Base-by-base conservation (phyloP, 2,113 vertebrate genomes). In the Recurvirostra avosetta region DNA sequence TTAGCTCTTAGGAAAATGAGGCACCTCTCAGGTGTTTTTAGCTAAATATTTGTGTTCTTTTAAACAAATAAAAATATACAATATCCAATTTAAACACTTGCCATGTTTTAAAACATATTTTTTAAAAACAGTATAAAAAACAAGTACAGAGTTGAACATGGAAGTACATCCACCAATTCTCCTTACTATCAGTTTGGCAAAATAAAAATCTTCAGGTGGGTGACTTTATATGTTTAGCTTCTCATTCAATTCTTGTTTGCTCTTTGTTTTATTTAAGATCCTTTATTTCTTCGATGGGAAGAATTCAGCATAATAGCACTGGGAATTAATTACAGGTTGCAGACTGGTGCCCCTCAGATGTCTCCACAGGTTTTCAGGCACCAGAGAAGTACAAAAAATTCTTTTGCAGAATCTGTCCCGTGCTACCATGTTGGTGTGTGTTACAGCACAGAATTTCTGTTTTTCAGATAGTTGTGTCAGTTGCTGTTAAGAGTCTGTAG, bases 261-360 rank as follows among this genome's bases (percentile, higher is more conserved):
- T 62, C 32, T 82, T 91, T 93, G 80, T 76, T 92, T 91, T 76
- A 90, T 90, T 93, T 91, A 77, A 77, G 50, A n/a, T 41, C 38
- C 26, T 84, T 67, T 87, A 67, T 88, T 78, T 88, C 40, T 70
- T 74, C 50, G 58, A 40, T 84, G 56, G 56, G 91, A 84, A 59
- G 17, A 76, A 76, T 73, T 80, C 34, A 70, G 12, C 58, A 32
- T 89, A 86, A 45, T 4, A 76, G 34, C 59, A 14, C 22, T 78
- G 47, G 26, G 49, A 67, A 67, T 80, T 41, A 89, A 84, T 91
- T 67, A 38, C 47, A 87, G 18, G 14, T 63, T 91, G 61, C 86
- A 43, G 34, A 56, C 56, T 72, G 47, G 47, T 86, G 68, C 8
- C 56, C 55, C 61, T 94, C 29, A 27, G 68, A 71, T 77, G 20